Conservation (phyloP, 2,797 vertebrate genomes). For the Sebastes baramenuke region DNA sequence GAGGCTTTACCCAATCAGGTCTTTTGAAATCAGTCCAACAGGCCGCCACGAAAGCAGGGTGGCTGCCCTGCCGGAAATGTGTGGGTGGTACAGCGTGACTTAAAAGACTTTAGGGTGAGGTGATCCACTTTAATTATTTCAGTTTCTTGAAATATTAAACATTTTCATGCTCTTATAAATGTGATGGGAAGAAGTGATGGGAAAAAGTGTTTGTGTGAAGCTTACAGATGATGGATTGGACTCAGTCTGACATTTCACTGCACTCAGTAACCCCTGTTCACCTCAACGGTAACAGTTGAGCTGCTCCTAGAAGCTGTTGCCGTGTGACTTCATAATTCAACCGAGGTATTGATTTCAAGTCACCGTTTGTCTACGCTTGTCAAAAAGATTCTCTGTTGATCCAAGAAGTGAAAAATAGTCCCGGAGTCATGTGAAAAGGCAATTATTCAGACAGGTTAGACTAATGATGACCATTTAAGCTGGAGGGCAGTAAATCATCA, state of each 20-base stretch:
- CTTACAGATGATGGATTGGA: neutral
- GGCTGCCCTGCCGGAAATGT: constrained; percentile 14
- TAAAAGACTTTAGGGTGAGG: neutral
- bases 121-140: constrained; percentile 5
- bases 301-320: neutral
- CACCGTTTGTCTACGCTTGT: neutral
- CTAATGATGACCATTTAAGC: constrained; percentile 17
- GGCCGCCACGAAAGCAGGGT: neutral
- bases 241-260: neutral
- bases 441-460: constrained; percentile 31
- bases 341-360: neutral
- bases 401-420: constrained; percentile 15
- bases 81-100: constrained; percentile 27
- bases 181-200: neutral
- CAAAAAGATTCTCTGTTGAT: neutral
- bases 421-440: constrained; percentile 13
- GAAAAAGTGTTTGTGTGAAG: neutral
- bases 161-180: neutral
- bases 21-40: constrained; percentile 23
- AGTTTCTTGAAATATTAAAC: constrained; percentile 10
- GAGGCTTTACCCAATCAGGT: neutral
- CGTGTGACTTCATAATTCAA: neutral
- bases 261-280: neutral
- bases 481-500: constrained; percentile 62
- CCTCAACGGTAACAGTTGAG: neutral